Evolutionary conservation across 1,140 invertebrate species (phyloP).

Genomic region (Chironomus striatipennis): DNA sequence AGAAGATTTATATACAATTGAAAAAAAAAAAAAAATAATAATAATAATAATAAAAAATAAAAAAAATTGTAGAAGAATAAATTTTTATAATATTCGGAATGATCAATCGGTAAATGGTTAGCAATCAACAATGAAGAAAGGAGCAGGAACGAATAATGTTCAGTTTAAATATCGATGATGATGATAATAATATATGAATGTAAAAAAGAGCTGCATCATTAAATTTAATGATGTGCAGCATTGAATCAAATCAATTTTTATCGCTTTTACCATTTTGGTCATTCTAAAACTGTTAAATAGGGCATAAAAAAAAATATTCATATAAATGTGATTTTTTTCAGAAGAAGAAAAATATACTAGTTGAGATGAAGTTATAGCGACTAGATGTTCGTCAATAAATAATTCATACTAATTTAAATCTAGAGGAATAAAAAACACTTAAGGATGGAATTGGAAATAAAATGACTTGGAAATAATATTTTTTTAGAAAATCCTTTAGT

Average conservation of each 20-base stretch:
- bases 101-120: background rate
- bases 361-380: background rate
- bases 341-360: background rate
- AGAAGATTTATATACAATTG: no score
- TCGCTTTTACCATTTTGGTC: background rate
- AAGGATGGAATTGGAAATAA: constrained; percentile 2
- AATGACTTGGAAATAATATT: constrained; percentile 2
- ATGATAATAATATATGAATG: constrained; percentile 10
- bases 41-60: no score
- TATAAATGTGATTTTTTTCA: background rate
- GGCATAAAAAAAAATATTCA: background rate
- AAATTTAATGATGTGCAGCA: constrained; percentile 13
- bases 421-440: background rate
- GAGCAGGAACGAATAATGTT: constrained; percentile 2
- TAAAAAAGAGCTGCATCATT: constrained; percentile 7
- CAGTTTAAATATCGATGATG: background rate
- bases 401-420: background rate
- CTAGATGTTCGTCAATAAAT: background rate
- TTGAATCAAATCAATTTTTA: constrained; percentile 7
- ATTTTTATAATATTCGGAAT: background rate
- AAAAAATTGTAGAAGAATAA: no score
- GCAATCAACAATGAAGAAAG: background rate
- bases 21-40: no score
- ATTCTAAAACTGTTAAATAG: background rate
- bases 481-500: constrained; percentile 4